Percentiles rank a stretch among this genome's conserved stretches.
These are phyloP conservation scores for Ephestia elutella DNA, from an alignment of 1,140 invertebrate species.

Conservation along the genomic window DNA sequence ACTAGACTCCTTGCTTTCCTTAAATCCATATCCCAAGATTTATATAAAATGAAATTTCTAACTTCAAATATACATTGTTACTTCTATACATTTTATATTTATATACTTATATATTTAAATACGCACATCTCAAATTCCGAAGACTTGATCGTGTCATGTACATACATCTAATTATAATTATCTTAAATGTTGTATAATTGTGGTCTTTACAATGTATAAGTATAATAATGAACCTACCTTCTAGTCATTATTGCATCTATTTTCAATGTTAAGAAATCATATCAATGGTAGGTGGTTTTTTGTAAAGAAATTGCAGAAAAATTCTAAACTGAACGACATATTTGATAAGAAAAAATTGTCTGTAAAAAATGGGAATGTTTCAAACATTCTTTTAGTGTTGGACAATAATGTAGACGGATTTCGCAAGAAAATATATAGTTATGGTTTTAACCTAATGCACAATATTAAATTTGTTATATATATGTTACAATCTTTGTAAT, in stretches of 20 bases:
- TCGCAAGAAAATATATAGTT: slow-evolving; percentile 13
- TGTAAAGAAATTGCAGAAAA: slow-evolving; percentile 6
- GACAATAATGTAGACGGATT: slow-evolving; percentile 64
- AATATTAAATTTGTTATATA: slow-evolving; percentile 32
- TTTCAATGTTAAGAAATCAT: slow-evolving; percentile 11
- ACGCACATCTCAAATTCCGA: slow-evolving; percentile 64
- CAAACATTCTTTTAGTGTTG: slow-evolving; percentile 56
- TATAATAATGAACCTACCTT: slow-evolving; percentile 25
- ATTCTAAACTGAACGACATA: neutral
- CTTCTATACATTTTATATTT: slow-evolving; percentile 22
- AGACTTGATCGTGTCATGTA: slow-evolving; percentile 61
- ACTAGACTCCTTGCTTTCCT: neutral
- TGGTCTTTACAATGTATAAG: slow-evolving; percentile 39
- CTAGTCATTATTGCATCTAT: slow-evolving; percentile 1
- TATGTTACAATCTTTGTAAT: slow-evolving; percentile 44
- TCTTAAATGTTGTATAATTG: slow-evolving; percentile 47
- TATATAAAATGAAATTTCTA: slow-evolving; percentile 2
- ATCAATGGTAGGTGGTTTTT: slow-evolving; percentile 25
- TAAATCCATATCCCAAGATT: neutral
- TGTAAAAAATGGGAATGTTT: slow-evolving; percentile 40
- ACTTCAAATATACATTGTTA: slow-evolving; percentile 25
- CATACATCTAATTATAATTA: slow-evolving; percentile 33
- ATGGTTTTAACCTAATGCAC: slow-evolving; percentile 20
- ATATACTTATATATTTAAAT: slow-evolving; percentile 24
- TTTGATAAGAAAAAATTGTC: slow-evolving; percentile 4